Percentiles rank a stretch among this genome's conserved stretches.
Conservation (phyloP, 2,113 vertebrate species). For the Pterocles gutturalis region DNA sequence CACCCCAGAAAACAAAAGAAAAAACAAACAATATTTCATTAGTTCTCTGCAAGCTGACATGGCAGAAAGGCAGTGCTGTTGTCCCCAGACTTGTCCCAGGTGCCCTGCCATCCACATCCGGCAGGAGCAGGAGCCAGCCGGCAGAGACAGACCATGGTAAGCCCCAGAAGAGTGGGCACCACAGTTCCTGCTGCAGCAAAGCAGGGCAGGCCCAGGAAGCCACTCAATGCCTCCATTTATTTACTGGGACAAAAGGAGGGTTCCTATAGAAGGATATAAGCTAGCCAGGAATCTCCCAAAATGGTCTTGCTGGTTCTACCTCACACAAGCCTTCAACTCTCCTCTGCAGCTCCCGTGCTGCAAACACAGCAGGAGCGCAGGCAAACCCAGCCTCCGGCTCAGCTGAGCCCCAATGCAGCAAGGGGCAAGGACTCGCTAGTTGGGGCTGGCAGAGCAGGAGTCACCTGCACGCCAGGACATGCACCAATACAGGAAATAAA, state of each 20-base stretch:
- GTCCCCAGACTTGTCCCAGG: fast-evolving
- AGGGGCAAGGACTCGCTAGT: background rate
- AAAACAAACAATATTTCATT: background rate
- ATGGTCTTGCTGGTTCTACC: background rate
- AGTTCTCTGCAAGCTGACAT: background rate
- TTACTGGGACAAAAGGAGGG: background rate
- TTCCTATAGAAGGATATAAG: background rate
- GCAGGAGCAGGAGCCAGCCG: background rate
- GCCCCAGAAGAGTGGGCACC: background rate
- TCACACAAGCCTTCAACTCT: background rate
- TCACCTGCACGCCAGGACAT: background rate
- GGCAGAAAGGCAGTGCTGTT: background rate
- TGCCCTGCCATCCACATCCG: background rate
- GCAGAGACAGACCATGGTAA: background rate
- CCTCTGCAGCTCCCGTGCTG: background rate
- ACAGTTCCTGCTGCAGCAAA: background rate
- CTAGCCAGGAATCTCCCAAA: background rate
- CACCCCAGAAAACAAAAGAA: background rate
- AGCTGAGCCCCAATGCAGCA: background rate
- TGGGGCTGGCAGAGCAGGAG: background rate
- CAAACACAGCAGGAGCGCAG: background rate
- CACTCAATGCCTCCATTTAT: background rate
- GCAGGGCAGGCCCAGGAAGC: background rate
- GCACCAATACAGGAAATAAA: background rate
- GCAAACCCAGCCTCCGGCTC: background rate